Conservation (phyloP, 2,888 invertebrate species). For the Autographa gamma region DNA sequence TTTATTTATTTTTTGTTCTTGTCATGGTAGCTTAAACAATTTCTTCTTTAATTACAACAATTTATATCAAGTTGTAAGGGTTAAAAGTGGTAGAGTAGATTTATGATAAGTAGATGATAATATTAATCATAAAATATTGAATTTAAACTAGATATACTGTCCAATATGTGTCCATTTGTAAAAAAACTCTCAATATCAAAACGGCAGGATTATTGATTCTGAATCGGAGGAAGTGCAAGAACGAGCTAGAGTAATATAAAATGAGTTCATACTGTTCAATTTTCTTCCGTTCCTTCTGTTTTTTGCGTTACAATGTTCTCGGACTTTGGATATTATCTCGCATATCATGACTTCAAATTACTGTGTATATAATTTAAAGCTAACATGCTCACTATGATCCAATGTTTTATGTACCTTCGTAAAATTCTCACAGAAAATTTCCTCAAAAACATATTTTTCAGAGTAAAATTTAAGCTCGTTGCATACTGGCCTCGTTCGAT, state of each 20-base stretch:
- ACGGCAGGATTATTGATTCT: constrained; percentile 41
- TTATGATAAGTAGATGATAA: no score
- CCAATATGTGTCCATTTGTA: background rate
- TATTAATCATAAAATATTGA: no score
- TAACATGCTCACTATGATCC: background rate
- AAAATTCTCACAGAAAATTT: constrained; percentile 24
- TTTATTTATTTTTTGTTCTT: no score
- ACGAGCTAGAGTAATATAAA: constrained; percentile 34
- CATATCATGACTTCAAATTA: no score
- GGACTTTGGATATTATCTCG: no score
- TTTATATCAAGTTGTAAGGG: no score
- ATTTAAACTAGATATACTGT: background rate
- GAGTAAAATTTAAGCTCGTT: constrained; percentile 22
- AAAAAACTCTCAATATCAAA: background rate
- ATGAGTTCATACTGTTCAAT: background rate
- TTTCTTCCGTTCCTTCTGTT: constrained; percentile 7
- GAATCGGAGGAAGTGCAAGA: constrained; percentile 37
- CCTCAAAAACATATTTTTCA: constrained; percentile 47
- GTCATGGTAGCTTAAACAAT: no score
- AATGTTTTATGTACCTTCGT: background rate
- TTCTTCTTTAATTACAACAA: no score
- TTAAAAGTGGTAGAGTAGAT: no score
- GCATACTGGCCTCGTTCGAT: constrained; percentile 1
- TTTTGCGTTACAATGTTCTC: constrained; percentile 11
- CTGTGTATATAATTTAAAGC: no score